phyloP scores from a whole-genome alignment of 1,140 invertebrate species.

The Piezodorus guildinii region DNA sequence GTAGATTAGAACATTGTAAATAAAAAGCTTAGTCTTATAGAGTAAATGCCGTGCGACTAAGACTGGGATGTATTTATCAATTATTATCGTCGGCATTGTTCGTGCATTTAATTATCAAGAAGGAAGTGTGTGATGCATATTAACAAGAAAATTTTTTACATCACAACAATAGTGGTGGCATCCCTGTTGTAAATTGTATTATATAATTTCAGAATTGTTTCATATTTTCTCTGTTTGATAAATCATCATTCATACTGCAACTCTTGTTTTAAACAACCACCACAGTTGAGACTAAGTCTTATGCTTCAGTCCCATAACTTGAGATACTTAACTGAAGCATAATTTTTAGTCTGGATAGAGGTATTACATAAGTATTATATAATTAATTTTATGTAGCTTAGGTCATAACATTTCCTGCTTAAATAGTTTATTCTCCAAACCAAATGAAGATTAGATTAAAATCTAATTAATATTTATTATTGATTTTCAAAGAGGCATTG shows the following conservation, averaged over 20 bases:
- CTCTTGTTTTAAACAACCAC: slow-evolving; percentile 9
- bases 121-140: slow-evolving; percentile 10
- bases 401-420: slow-evolving; percentile 18
- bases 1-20: slow-evolving; percentile 15
- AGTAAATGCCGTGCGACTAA: slow-evolving; percentile 16
- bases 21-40: slow-evolving; percentile 16
- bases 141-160: neutral
- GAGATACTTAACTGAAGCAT: too few species aligned
- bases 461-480: slow-evolving; percentile 17
- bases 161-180: slow-evolving; percentile 10
- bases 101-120: slow-evolving; percentile 15
- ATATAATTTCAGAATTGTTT: slow-evolving; percentile 4
- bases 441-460: slow-evolving; percentile 20
- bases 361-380: slow-evolving; percentile 20
- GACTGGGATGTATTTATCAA: slow-evolving; percentile 22
- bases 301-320: neutral
- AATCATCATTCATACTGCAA: neutral
- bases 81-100: slow-evolving; percentile 14
- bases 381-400: slow-evolving; percentile 19
- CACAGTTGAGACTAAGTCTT: slow-evolving; percentile 6
- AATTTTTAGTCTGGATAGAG: slow-evolving; percentile 9
- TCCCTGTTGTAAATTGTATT: slow-evolving; percentile 13
- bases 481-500: slow-evolving; percentile 11
- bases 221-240: slow-evolving; percentile 15
- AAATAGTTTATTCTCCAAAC: slow-evolving; percentile 19